A percentile compares a stretch with the other conserved stretches of the same genome.
These are phyloP conservation scores for Ctenicera cuprea DNA, from an alignment of 2,888 invertebrate species.

Conservation along the genomic window DNA sequence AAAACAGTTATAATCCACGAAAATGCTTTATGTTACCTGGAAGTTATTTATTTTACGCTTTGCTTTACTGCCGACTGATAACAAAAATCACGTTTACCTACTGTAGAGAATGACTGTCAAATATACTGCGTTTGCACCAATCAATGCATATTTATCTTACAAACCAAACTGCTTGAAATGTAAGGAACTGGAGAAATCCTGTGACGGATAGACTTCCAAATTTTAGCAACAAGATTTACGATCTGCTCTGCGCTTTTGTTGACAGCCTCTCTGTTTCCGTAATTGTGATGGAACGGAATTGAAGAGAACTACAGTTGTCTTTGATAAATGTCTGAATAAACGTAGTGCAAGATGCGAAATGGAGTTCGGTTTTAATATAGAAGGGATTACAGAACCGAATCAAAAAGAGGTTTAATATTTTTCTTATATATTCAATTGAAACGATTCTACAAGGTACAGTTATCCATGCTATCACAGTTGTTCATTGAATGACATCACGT, in stretches of 20 bases:
- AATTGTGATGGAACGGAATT: conserved; percentile 52
- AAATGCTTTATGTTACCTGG: too few relatives aligned
- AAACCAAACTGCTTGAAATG: conserved; percentile 18
- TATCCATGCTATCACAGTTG: background rate
- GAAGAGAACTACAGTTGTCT: conserved; percentile 46
- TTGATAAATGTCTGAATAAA: conserved; percentile 47
- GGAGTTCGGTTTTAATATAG: conserved; percentile 22
- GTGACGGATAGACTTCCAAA: conserved; percentile 54
- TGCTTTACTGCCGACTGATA: too few relatives aligned
- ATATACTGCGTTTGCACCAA: background rate
- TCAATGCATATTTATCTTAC: conserved; percentile 15
- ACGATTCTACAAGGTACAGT: background rate
- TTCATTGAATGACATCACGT: conserved; percentile 1
- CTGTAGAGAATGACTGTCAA: background rate
- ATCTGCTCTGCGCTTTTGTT: conserved; percentile 45
- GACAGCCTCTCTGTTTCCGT: conserved; percentile 51
- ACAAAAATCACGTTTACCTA: background rate
- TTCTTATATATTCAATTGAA: background rate
- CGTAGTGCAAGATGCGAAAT: conserved; percentile 12
- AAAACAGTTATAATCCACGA: too few relatives aligned
- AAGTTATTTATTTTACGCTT: too few relatives aligned
- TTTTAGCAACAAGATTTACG: conserved; percentile 53
- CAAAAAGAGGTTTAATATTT: background rate
- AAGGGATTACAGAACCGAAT: background rate
- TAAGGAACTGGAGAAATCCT: conserved; percentile 39